Evolutionary conservation across 2,113 vertebrate genomes (phyloP).

Genomic region (human (Homo sapiens)): DNA sequence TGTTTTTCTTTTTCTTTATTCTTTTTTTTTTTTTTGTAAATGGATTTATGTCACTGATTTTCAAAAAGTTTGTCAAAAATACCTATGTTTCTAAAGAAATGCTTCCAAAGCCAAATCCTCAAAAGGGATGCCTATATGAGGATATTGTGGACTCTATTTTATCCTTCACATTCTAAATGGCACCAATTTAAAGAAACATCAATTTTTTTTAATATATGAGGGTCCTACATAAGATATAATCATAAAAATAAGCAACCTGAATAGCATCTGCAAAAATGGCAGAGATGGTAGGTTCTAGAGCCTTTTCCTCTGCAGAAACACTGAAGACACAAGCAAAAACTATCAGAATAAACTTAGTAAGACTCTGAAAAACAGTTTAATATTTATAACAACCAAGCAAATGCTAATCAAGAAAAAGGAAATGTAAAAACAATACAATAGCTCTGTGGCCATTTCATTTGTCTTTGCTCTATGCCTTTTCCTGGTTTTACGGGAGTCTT

Average conservation of each 20-base stretch:
- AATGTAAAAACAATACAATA: background rate
- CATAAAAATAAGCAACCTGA: background rate
- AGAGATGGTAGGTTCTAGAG: background rate
- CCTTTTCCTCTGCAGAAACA: background rate
- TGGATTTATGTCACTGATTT: background rate
- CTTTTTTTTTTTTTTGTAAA: background rate
- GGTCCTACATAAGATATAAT: background rate
- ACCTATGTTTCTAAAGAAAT: background rate
- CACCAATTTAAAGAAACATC: background rate
- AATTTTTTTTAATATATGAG: background rate
- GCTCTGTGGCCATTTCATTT: background rate
- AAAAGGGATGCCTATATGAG: background rate
- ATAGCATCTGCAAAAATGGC: background rate
- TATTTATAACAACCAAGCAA: background rate
- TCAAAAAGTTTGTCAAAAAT: background rate
- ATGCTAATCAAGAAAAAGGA: background rate
- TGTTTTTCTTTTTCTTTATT: background rate
- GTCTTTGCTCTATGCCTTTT: background rate
- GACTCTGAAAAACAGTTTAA: background rate
- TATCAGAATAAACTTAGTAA: background rate
- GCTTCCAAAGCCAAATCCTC: background rate
- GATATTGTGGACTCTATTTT: background rate
- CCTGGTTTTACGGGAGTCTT: background rate
- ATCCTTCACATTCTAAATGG: background rate
- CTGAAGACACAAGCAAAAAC: background rate